These are phyloP conservation scores for Toxotes jaculatrix DNA, from an alignment of 2,113 vertebrate genomes.

Conservation along the genomic window DNA sequence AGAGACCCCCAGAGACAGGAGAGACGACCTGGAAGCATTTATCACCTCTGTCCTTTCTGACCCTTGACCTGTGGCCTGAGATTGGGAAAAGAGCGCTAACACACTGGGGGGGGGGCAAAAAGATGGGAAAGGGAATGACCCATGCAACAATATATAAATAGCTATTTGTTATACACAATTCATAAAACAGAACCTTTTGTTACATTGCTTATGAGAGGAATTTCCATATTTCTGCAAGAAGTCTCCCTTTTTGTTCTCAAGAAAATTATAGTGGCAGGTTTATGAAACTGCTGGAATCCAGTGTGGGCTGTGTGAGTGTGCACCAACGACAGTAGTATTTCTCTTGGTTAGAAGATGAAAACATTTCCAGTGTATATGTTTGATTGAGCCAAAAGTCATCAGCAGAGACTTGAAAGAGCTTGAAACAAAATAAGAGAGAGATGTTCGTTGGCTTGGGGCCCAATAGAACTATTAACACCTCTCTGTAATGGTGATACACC, in stretches of 20 bases:
- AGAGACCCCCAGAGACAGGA: conserved; percentile 67
- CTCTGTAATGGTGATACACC: conserved; percentile 59
- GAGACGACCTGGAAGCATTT: conserved; percentile 80
- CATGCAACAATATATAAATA: background rate
- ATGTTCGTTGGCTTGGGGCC: conserved; percentile 48
- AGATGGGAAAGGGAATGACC: conserved; percentile 2
- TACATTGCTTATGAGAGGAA: background rate
- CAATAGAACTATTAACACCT: conserved; percentile 72
- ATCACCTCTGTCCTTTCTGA: conserved; percentile 74
- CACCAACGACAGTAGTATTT: conserved; percentile 48
- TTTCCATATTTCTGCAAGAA: background rate
- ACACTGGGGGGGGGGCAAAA: conserved; percentile 11
- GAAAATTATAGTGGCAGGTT: conserved; percentile 3
- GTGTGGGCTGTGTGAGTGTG: background rate
- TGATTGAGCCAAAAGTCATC: conserved; percentile 30
- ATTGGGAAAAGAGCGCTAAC: conserved; percentile 34
- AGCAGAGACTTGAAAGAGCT: conserved; percentile 42
- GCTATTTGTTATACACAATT: conserved; percentile 6
- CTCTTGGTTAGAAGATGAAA: conserved; percentile 48
- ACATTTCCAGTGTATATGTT: conserved; percentile 14
- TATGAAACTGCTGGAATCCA: conserved; percentile 30
- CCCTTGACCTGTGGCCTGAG: conserved; percentile 53
- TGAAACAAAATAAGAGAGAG: conserved; percentile 30
- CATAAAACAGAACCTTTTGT: background rate
- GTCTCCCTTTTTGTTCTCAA: background rate